Conservation (phyloP, 2,888 invertebrate genomes). For the Volucella zonaria region DNA sequence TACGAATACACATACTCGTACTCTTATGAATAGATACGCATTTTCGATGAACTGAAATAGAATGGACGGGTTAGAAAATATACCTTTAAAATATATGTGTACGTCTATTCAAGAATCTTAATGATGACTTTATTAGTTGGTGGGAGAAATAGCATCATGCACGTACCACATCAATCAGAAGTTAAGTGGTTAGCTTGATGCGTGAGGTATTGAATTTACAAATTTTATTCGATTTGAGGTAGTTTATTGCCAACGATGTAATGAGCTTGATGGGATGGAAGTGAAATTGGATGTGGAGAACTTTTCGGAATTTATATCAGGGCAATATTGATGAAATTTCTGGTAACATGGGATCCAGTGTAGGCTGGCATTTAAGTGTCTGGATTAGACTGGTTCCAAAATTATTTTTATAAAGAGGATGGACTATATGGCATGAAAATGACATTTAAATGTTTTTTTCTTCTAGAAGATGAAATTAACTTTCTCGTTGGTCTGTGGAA, state of each 20-base stretch:
- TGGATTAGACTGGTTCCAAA: too few species aligned
- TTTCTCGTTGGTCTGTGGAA: too few species aligned
- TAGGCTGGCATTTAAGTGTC: too few species aligned
- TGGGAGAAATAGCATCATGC: constrained; percentile 2
- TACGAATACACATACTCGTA: neutral
- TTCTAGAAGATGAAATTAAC: too few species aligned
- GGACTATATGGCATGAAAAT: too few species aligned
- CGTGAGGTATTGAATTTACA: constrained; percentile 5
- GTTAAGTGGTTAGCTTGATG: constrained; percentile 56
- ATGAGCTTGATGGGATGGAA: too few species aligned
- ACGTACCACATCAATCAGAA: constrained; percentile 60
- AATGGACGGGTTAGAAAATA: constrained; percentile 9
- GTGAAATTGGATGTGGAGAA: too few species aligned
- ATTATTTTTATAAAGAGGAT: too few species aligned
- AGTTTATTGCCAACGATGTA: neutral
- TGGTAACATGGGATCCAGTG: too few species aligned
- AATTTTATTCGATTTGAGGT: neutral
- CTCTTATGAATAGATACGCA: neutral
- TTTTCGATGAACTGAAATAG: constrained; percentile 29
- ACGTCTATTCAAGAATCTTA: constrained; percentile 55
- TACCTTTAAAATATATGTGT: constrained; percentile 29
- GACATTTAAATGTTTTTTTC: too few species aligned
- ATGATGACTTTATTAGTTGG: constrained; percentile 73
- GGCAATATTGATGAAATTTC: too few species aligned
- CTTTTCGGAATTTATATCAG: too few species aligned